These are phyloP conservation scores for Pseudomyrmex flavicornis DNA, from an alignment of 1,140 invertebrate genomes.

Conservation along the genomic window DNA sequence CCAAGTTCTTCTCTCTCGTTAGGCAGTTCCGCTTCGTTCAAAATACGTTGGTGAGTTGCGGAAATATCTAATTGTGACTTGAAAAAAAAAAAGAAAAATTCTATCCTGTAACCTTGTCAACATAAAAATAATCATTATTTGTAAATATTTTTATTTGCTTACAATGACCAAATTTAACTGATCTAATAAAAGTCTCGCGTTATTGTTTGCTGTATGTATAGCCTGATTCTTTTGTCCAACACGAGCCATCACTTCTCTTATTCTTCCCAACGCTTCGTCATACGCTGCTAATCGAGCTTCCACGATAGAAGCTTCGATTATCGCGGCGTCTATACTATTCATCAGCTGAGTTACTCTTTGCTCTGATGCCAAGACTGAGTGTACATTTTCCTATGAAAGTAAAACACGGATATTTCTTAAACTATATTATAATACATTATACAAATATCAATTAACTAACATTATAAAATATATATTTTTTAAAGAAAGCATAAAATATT, in stretches of 20 bases:
- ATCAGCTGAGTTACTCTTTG: slow-evolving; percentile 94
- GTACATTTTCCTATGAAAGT: slow-evolving; percentile 90
- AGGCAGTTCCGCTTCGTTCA: slow-evolving; percentile 90
- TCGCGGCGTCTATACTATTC: slow-evolving; percentile 92
- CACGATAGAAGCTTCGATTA: slow-evolving; percentile 91
- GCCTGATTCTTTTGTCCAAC: slow-evolving; percentile 97
- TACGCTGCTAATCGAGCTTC: slow-evolving; percentile 91
- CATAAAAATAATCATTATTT: neutral
- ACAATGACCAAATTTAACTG: slow-evolving; percentile 94
- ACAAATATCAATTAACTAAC: neutral
- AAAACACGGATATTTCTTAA: slow-evolving; percentile 35
- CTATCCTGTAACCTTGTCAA: neutral
- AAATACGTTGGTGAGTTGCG: slow-evolving; percentile 88
- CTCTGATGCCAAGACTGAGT: slow-evolving; percentile 93
- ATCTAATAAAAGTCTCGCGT: slow-evolving; percentile 92
- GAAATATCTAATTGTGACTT: slow-evolving; percentile 91
- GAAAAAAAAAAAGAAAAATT: slow-evolving; percentile 62
- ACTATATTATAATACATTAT: neutral
- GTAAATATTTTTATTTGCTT: slow-evolving; percentile 79
- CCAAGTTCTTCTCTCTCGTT: slow-evolving; percentile 92
- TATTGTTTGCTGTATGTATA: slow-evolving; percentile 94
- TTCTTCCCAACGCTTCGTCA: slow-evolving; percentile 92
- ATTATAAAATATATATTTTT: slow-evolving; percentile 1
- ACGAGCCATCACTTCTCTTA: slow-evolving; percentile 94
- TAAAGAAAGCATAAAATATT: slow-evolving; percentile 12